Evolutionary conservation across 1,140 invertebrate genomes (phyloP).

Genomic region (Manduca sexta): DNA sequence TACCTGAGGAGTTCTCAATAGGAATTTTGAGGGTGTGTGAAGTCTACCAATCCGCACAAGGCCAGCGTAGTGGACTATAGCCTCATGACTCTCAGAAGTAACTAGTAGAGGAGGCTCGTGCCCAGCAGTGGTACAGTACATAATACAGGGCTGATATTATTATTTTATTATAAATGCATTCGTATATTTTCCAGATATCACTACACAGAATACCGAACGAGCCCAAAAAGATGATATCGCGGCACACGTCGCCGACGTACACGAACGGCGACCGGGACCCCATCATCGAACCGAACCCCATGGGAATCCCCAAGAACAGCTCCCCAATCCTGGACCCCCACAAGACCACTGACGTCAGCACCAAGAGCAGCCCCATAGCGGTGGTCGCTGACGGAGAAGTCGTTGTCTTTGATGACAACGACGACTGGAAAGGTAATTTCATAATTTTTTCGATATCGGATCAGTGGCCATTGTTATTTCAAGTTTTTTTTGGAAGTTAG

Average conservation of each 20-base stretch:
- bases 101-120: too few species aligned
- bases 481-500: too few species aligned
- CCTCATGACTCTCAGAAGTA: too few species aligned
- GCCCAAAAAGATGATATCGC: constrained; percentile 68
- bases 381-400: constrained; percentile 82
- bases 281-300: constrained; percentile 38
- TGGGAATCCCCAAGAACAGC: constrained; percentile 67
- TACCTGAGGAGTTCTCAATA: too few species aligned
- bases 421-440: constrained; percentile 77
- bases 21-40: too few species aligned
- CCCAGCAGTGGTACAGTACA: too few species aligned
- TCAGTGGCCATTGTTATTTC: too few species aligned
- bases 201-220: constrained; percentile 62
- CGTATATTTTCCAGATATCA: constrained; percentile 47
- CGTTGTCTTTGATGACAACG: constrained; percentile 88
- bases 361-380: constrained; percentile 68
- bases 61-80: too few species aligned
- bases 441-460: background rate
- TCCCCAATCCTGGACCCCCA: constrained; percentile 72
- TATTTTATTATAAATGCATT: too few species aligned
- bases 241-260: constrained; percentile 73
- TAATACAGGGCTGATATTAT: too few species aligned
- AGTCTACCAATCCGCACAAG: too few species aligned
- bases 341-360: constrained; percentile 54
- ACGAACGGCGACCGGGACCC: constrained; percentile 57